Conservation (phyloP, 2,113 vertebrate genomes). For the Cynocephalus volans region DNA sequence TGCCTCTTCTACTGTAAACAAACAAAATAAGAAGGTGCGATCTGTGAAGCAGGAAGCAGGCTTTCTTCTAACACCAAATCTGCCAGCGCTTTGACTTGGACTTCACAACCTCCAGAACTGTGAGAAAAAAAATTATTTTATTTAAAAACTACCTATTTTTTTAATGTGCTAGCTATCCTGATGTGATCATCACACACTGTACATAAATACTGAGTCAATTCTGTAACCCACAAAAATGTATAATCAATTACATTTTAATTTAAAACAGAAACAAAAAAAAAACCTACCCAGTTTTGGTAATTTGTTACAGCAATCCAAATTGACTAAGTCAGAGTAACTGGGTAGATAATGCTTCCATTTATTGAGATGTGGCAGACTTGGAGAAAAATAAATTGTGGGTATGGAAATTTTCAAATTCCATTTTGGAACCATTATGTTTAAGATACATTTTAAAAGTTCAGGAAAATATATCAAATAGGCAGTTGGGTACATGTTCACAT, state of each 20-base stretch:
- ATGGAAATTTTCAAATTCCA: neutral
- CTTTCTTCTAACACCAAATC: too few relatives aligned
- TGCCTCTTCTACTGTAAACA: neutral
- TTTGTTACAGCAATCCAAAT: neutral
- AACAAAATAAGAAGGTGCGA: neutral
- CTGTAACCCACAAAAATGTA: too few relatives aligned
- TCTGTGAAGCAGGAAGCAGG: neutral
- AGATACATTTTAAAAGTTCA: neutral
- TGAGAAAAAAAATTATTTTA: neutral
- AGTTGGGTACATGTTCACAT: neutral
- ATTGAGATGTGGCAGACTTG: neutral
- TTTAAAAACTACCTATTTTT: neutral
- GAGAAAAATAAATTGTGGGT: neutral
- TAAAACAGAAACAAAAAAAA: too few relatives aligned
- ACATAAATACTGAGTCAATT: too few relatives aligned
- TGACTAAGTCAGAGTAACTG: neutral
- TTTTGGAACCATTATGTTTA: neutral
- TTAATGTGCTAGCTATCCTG: too few relatives aligned
- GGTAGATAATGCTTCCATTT: neutral
- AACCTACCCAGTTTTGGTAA: neutral
- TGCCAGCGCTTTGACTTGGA: neutral
- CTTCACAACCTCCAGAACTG: neutral
- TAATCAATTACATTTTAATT: too few relatives aligned
- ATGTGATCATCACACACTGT: too few relatives aligned
- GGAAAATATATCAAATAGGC: neutral